Conservation (phyloP, 2,113 vertebrate species). For the Phaethornis superciliosus region DNA sequence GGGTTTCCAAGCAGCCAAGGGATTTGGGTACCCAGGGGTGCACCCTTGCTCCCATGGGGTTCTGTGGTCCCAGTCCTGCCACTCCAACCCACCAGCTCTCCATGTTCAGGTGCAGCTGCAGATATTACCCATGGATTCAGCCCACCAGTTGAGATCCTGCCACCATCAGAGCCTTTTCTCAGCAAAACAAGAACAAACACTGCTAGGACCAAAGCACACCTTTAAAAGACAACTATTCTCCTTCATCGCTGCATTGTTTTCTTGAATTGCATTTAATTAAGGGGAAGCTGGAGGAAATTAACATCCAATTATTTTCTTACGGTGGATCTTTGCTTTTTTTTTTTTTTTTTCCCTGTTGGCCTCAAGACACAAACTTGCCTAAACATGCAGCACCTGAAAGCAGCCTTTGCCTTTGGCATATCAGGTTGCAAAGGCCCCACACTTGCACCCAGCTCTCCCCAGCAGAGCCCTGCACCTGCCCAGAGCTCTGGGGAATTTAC, state of each 20-base stretch:
- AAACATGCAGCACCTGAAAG: neutral
- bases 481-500: neutral
- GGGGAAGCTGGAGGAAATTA: slow-evolving; percentile 39
- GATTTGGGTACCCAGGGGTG: neutral
- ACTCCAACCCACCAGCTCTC: neutral
- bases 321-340: neutral
- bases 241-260: neutral
- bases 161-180: neutral
- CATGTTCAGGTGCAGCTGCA: neutral
- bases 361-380: neutral
- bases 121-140: accelerated
- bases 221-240: neutral
- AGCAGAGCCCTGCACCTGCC: neutral
- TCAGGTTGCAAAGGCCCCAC: neutral
- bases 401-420: neutral
- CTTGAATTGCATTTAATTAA: neutral
- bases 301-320: slow-evolving; percentile 11
- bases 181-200: neutral
- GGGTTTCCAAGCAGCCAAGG: neutral
- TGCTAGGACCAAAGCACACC: neutral
- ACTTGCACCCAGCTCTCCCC: neutral
- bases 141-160: neutral
- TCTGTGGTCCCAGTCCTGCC: neutral
- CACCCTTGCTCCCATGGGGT: accelerated
- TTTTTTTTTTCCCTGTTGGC: neutral